A percentile compares a stretch with the other conserved stretches of the same genome.
Evolutionary conservation across 2,888 invertebrate genomes (phyloP).

Genomic region (Kuschelorhynchus macadamiae): DNA sequence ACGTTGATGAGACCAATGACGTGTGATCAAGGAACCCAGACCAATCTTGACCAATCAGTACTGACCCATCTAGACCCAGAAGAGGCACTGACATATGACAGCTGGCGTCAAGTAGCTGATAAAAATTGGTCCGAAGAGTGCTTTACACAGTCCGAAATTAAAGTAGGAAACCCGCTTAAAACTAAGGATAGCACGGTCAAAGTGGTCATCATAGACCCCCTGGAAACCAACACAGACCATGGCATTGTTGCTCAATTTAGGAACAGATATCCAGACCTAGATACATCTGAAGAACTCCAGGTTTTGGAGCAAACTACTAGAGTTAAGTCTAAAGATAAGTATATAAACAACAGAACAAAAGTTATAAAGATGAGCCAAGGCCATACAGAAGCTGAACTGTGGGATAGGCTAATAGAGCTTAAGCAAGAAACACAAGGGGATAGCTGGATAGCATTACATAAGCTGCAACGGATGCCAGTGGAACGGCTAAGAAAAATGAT

Average conservation of each 20-base stretch:
- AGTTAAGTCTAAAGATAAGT: too few relatives aligned
- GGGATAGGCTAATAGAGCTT: not conserved
- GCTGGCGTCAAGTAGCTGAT: not conserved
- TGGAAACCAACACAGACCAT: not conserved
- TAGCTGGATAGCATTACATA: not conserved
- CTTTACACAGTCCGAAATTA: not conserved
- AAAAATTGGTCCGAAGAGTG: not conserved
- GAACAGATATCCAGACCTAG: not conserved
- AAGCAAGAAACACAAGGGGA: not conserved
- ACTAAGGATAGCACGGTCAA: not conserved
- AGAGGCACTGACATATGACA: too few relatives aligned
- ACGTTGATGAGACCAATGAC: too few relatives aligned
- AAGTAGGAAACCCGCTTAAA: not conserved
- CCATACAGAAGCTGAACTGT: not conserved
- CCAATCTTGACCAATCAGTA: too few relatives aligned
- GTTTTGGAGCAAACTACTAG: not conserved
- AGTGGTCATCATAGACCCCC: not conserved
- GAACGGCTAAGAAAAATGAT: not conserved
- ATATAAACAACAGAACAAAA: too few relatives aligned
- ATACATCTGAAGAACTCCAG: too few relatives aligned
- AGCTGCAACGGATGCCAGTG: not conserved
- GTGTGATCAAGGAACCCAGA: too few relatives aligned
- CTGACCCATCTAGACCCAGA: too few relatives aligned
- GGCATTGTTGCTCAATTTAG: not conserved
- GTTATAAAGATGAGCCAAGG: not conserved